Percentiles rank a stretch among this genome's conserved stretches.
Evolutionary conservation across 1,140 invertebrate species (phyloP).

Genomic region (Saccostrea glomerata): DNA sequence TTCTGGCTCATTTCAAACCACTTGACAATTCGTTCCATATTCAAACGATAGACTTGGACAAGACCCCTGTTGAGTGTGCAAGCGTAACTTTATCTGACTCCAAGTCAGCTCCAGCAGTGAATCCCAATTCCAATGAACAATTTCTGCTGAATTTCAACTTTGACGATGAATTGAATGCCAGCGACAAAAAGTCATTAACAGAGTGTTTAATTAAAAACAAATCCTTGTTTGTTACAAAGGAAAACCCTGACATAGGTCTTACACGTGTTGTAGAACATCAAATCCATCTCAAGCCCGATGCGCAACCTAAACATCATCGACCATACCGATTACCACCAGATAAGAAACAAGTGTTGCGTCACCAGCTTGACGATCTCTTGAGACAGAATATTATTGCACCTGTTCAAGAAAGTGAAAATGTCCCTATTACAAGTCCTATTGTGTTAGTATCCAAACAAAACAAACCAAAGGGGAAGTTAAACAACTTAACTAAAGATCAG

Average conservation of each 20-base stretch:
- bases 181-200: background rate
- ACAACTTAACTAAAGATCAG: constrained; percentile 14
- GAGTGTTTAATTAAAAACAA: background rate
- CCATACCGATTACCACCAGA: too few relatives aligned
- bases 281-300: too few relatives aligned
- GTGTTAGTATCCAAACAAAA: constrained; percentile 48
- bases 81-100: background rate
- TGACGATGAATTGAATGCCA: background rate
- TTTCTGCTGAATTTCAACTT: background rate
- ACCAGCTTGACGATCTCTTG: constrained; percentile 49
- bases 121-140: background rate
- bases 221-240: too few relatives aligned
- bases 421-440: constrained; percentile 52
- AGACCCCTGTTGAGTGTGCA: background rate
- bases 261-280: too few relatives aligned
- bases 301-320: too few relatives aligned
- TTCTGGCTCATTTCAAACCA: constrained; percentile 49
- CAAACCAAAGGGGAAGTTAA: background rate
- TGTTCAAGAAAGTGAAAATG: constrained; percentile 42
- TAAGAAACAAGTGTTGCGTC: too few relatives aligned
- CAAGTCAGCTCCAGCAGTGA: background rate
- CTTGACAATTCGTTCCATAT: too few relatives aligned
- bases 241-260: too few relatives aligned
- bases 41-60: too few relatives aligned
- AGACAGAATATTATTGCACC: background rate